Evolutionary conservation across 2,888 invertebrate genomes (phyloP).

Genomic region (Callyntrura sp.): DNA sequence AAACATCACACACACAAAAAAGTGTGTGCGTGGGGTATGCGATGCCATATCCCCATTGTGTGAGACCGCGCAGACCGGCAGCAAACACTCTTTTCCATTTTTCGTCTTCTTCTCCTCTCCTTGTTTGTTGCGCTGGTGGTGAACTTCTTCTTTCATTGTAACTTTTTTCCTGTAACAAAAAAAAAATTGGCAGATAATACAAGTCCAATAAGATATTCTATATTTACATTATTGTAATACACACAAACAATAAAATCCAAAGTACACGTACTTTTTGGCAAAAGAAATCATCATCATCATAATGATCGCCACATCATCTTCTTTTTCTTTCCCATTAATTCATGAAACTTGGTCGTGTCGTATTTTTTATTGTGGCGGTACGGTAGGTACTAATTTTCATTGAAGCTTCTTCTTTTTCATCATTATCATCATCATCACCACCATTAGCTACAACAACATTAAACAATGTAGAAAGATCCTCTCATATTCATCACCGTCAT

Average conservation of each 20-base stretch:
- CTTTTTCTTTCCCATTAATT: not conserved
- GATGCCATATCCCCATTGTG: not conserved
- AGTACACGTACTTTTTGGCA: slow-evolving; percentile 24
- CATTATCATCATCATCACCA: too few species aligned
- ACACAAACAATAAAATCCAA: slow-evolving; percentile 33
- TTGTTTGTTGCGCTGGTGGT: not conserved
- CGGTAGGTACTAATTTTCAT: not conserved
- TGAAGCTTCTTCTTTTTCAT: too few species aligned
- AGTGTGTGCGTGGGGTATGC: too few species aligned
- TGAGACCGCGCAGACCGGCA: not conserved
- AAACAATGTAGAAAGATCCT: not conserved
- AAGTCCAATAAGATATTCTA: slow-evolving; percentile 53
- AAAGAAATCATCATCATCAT: not conserved
- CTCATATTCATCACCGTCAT: slow-evolving; percentile 35
- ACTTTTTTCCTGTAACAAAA: slow-evolving; percentile 48
- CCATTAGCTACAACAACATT: not conserved
- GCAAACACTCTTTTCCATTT: not conserved
- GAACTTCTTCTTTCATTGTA: slow-evolving; percentile 4
- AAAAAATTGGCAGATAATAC: slow-evolving; percentile 46
- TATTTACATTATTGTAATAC: not conserved
- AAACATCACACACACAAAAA: not conserved
- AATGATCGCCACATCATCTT: not conserved
- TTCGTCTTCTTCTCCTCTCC: not conserved
- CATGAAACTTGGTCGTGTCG: slow-evolving; percentile 32
- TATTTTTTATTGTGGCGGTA: not conserved